Evolutionary conservation across 2,888 invertebrate genomes (phyloP).

Genomic region (Vannuccia rotundouncinata): DNA sequence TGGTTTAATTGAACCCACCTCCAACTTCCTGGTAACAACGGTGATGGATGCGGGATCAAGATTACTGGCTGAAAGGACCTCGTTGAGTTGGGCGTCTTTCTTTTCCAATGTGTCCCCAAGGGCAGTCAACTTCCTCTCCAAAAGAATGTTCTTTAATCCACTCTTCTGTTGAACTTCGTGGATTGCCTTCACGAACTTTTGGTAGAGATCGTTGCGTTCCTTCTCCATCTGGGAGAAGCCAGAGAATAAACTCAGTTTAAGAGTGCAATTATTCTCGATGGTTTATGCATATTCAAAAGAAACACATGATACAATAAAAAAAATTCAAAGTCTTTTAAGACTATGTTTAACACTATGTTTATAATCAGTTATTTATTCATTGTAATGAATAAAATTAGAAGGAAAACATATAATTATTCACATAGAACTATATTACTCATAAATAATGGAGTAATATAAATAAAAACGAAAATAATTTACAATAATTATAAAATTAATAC

Average conservation of each 20-base stretch:
- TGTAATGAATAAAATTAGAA: no score
- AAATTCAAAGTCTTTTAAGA: no score
- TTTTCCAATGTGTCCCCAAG: slow-evolving; percentile 65
- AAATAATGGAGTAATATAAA: no score
- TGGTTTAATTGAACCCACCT: slow-evolving; percentile 54
- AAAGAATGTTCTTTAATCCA: slow-evolving; percentile 70
- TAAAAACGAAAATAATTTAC: no score
- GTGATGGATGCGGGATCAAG: slow-evolving; percentile 60
- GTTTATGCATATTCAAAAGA: no score
- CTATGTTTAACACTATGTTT: no score
- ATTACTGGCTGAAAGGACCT: slow-evolving; percentile 63
- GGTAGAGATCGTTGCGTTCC: slow-evolving; percentile 73
- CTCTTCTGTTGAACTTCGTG: slow-evolving; percentile 80
- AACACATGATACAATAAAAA: no score
- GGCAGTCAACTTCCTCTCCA: slow-evolving; percentile 70
- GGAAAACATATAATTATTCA: no score
- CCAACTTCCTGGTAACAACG: slow-evolving; percentile 61
- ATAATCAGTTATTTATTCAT: no score
- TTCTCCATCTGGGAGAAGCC: slow-evolving; percentile 60
- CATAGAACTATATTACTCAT: no score
- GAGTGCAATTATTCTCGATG: no score
- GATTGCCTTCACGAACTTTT: slow-evolving; percentile 72
- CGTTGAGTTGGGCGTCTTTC: slow-evolving; percentile 66
- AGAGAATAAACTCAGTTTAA: background rate
- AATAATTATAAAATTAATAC: no score